phyloP scores from a whole-genome alignment of 2,888 invertebrate species.

The Neelides folsomi region DNA sequence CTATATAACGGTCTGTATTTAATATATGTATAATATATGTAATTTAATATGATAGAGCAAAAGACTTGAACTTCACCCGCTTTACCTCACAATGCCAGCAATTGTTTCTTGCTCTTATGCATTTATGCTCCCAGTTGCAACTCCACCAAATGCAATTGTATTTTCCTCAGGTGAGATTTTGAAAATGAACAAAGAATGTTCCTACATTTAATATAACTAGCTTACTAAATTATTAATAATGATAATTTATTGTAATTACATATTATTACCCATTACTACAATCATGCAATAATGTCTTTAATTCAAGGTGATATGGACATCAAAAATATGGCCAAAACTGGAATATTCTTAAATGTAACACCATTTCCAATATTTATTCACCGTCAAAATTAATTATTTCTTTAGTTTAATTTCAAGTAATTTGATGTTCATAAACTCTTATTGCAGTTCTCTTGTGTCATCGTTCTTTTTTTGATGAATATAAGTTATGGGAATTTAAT shows the following conservation, averaged over 20 bases:
- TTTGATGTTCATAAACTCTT: no score
- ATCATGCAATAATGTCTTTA: conserved; percentile 18
- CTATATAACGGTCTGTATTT: no score
- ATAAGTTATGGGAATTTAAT: conserved; percentile 16
- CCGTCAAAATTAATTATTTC: no score
- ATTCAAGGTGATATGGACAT: conserved; percentile 3
- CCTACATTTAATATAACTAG: no score
- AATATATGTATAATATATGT: no score
- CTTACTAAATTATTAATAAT: no score
- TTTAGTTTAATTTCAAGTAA: no score
- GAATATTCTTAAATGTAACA: conserved; percentile 18
- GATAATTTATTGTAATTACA: no score
- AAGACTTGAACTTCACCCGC: conserved; percentile 60
- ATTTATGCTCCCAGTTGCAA: conserved; percentile 52
- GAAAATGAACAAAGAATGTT: no score
- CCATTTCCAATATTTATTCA: no score
- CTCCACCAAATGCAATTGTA: conserved; percentile 88
- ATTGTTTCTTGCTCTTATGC: conserved; percentile 77
- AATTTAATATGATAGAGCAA: conserved; percentile 46
- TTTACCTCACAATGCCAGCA: conserved; percentile 79
- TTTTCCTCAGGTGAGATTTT: conserved; percentile 54
- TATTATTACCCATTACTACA: no score
- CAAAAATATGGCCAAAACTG: conserved; percentile 20
- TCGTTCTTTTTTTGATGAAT: conserved; percentile 15
- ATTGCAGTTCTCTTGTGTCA: conserved; percentile 9